These are phyloP conservation scores for Emydocephalus ijimae DNA, from an alignment of 2,113 vertebrate species.

Conservation along the genomic window DNA sequence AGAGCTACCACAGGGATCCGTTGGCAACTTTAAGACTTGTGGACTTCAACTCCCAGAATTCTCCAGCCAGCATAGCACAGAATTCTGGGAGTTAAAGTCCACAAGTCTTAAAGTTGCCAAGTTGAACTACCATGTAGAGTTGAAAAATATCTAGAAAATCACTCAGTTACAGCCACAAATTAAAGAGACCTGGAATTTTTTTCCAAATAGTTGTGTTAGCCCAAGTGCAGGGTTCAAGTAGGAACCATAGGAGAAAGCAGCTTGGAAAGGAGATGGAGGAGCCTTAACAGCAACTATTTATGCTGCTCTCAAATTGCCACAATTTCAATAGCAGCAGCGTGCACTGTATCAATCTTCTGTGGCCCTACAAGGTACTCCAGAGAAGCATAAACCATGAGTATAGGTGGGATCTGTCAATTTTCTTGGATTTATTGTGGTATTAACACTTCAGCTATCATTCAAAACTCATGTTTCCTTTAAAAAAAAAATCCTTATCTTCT, in stretches of 20 bases:
- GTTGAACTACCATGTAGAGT: too few relatives aligned
- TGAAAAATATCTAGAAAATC: background rate
- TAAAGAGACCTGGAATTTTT: background rate
- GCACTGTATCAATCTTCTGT: background rate
- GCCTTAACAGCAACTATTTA: background rate
- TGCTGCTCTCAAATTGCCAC: background rate
- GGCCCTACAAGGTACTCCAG: background rate
- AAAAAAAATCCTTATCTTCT: background rate
- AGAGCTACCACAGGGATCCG: background rate
- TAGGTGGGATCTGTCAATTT: background rate
- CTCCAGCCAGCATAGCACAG: too few relatives aligned
- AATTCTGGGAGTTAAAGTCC: too few relatives aligned
- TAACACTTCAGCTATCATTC: background rate
- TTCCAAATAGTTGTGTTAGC: background rate
- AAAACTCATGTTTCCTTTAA: background rate
- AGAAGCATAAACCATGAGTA: background rate
- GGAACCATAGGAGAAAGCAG: background rate
- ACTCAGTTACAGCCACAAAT: background rate
- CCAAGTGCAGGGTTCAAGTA: background rate
- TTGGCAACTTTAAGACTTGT: too few relatives aligned
- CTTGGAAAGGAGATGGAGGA: background rate
- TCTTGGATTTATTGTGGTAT: background rate
- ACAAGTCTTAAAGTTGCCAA: too few relatives aligned
- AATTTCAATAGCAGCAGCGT: background rate
- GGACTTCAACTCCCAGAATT: too few relatives aligned